phyloP scores from a whole-genome alignment of 1,140 invertebrate species.

The Tetramorium simillimum region DNA sequence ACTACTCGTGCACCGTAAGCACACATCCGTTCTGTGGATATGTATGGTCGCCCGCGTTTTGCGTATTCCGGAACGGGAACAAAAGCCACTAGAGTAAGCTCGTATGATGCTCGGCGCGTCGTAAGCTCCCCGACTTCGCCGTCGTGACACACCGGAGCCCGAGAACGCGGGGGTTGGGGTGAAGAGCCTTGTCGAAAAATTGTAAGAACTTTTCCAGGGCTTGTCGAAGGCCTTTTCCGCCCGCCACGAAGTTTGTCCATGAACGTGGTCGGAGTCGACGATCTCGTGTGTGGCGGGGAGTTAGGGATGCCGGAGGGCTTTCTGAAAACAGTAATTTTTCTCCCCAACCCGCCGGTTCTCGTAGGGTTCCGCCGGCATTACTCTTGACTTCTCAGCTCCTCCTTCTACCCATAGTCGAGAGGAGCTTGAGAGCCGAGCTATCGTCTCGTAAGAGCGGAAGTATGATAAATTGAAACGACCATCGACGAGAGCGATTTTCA shows the following conservation, averaged over 20 bases:
- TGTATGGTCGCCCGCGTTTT: conserved; percentile 8
- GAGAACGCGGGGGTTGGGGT: not conserved
- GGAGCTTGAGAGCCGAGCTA: conserved; percentile 50
- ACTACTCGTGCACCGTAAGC: not conserved
- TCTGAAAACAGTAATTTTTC: conserved; percentile 70
- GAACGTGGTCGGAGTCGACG: conserved; percentile 33
- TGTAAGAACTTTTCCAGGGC: conserved; percentile 72
- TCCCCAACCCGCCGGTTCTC: conserved; percentile 26
- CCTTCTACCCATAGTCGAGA: conserved; percentile 35
- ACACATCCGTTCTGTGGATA: not conserved
- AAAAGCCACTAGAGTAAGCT: conserved; percentile 42
- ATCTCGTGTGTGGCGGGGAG: not conserved
- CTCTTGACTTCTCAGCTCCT: conserved; percentile 22
- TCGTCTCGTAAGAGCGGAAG: conserved; percentile 59
- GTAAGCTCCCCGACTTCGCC: conserved; percentile 39
- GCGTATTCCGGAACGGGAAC: conserved; percentile 52
- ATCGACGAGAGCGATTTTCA: conserved; percentile 70
- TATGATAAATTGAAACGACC: conserved; percentile 78
- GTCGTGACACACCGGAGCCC: not conserved
- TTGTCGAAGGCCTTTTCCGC: conserved; percentile 63
- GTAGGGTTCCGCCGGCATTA: conserved; percentile 28
- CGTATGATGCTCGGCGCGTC: conserved; percentile 27
- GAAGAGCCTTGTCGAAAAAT: conserved; percentile 69
- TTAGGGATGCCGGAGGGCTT: conserved; percentile 17
- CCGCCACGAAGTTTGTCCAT: conserved; percentile 51